phyloP scores from a whole-genome alignment of 1,140 invertebrate genomes.

The Helicoverpa zea region DNA sequence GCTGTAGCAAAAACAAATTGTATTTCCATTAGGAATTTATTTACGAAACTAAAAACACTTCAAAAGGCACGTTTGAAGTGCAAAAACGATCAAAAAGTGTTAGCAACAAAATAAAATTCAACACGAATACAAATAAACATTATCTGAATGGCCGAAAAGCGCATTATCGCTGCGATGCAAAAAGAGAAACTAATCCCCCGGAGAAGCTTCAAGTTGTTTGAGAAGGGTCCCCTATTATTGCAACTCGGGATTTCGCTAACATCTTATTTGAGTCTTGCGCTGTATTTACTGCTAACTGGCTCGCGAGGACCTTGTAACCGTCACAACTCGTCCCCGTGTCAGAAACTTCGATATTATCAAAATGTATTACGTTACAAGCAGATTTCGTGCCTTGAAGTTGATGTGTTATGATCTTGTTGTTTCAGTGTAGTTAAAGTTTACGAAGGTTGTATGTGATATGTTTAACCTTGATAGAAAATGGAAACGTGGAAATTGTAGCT shows the following conservation, averaged over 20 bases:
- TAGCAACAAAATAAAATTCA: background rate
- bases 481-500: no score
- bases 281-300: conserved; percentile 24
- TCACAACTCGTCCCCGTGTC: background rate
- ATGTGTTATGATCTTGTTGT: conserved; percentile 1
- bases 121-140: conserved; percentile 29
- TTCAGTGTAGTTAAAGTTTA: background rate
- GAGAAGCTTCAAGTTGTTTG: conserved; percentile 26
- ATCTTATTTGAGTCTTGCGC: conserved; percentile 16
- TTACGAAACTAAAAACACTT: no score
- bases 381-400: background rate
- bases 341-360: conserved; percentile 22
- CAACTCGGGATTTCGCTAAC: conserved; percentile 15
- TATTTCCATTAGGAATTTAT: background rate
- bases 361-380: conserved; percentile 15
- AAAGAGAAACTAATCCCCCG: conserved; percentile 30
- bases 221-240: conserved; percentile 41
- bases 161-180: conserved; percentile 26
- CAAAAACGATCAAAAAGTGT: no score
- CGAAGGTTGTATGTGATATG: background rate
- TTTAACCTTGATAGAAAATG: no score
- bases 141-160: conserved; percentile 10
- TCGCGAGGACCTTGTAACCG: background rate
- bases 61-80: no score
- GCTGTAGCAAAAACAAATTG: background rate